phyloP scores from a whole-genome alignment of 2,888 invertebrate species.

The Spialia ferax region DNA sequence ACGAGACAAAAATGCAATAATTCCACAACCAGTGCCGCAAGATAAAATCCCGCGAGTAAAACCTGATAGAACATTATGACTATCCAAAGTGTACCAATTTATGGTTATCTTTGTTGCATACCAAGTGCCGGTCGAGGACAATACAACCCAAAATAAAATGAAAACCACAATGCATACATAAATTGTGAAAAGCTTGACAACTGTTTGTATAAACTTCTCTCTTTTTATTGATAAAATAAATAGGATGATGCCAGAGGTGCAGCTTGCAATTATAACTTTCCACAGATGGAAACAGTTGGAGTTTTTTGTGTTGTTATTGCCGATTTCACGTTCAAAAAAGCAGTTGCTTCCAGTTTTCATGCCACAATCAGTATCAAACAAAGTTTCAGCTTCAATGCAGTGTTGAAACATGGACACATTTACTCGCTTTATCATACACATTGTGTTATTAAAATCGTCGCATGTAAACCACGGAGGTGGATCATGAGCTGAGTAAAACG shows the following conservation, averaged over 20 bases:
- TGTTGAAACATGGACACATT: constrained; percentile 75
- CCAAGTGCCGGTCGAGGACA: constrained; percentile 74
- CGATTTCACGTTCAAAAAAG: constrained; percentile 73
- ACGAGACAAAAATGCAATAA: constrained; percentile 64
- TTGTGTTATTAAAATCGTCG: constrained; percentile 59
- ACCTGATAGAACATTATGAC: constrained; percentile 53
- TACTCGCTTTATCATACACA: constrained; percentile 75
- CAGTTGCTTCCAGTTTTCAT: constrained; percentile 72
- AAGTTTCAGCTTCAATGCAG: constrained; percentile 68
- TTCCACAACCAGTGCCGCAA: constrained; percentile 68
- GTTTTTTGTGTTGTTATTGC: constrained; percentile 57
- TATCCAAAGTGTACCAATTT: constrained; percentile 55
- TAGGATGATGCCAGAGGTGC: constrained; percentile 54
- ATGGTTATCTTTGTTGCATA: constrained; percentile 58
- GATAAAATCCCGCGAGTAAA: constrained; percentile 61
- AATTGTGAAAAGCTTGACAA: constrained; percentile 55
- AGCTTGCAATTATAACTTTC: constrained; percentile 60
- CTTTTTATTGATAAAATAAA: constrained; percentile 66
- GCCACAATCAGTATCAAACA: constrained; percentile 72
- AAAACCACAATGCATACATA: constrained; percentile 61
- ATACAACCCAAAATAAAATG: constrained; percentile 64
- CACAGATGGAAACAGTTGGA: constrained; percentile 59
- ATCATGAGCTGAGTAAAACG: constrained; percentile 64
- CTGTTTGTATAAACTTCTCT: constrained; percentile 60
- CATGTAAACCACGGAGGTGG: constrained; percentile 75